Conservation (phyloP, 2,113 vertebrate genomes). For the Ophthalmolycus amberensis region DNA sequence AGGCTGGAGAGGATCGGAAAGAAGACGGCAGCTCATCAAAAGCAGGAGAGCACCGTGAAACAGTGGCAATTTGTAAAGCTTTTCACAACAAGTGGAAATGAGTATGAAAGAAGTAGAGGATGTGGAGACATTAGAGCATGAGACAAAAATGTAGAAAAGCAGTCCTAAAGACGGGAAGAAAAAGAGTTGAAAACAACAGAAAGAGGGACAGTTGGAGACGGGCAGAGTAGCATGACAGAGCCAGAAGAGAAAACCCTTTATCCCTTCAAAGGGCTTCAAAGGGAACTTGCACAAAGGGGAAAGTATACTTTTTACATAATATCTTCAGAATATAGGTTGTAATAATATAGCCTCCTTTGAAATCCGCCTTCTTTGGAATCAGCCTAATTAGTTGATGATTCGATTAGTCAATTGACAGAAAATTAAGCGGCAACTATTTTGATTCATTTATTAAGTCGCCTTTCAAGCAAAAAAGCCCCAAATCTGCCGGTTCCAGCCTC, state of each 20-base stretch:
- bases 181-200: constrained; percentile 20
- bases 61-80: constrained; percentile 11
- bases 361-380: background rate
- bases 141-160: background rate
- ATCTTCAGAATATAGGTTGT: constrained; percentile 1
- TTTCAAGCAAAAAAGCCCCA: background rate
- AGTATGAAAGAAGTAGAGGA: background rate
- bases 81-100: background rate
- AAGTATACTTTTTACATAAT: background rate
- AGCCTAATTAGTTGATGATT: background rate
- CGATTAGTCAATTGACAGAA: background rate
- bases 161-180: background rate
- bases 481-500: background rate
- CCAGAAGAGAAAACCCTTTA: constrained; percentile 74
- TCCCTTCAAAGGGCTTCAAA: constrained; percentile 27
- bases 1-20: constrained; percentile 4
- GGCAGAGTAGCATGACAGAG: constrained; percentile 46
- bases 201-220: constrained; percentile 45
- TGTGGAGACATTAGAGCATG: background rate
- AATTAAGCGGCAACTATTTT: background rate
- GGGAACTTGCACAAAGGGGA: background rate
- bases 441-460: background rate
- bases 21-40: constrained; percentile 11
- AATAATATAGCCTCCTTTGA: background rate
- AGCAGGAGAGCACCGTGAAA: constrained; percentile 17